Evolutionary conservation across 1,140 invertebrate species (phyloP).

Genomic region (Leguminivora glycinivorella): DNA sequence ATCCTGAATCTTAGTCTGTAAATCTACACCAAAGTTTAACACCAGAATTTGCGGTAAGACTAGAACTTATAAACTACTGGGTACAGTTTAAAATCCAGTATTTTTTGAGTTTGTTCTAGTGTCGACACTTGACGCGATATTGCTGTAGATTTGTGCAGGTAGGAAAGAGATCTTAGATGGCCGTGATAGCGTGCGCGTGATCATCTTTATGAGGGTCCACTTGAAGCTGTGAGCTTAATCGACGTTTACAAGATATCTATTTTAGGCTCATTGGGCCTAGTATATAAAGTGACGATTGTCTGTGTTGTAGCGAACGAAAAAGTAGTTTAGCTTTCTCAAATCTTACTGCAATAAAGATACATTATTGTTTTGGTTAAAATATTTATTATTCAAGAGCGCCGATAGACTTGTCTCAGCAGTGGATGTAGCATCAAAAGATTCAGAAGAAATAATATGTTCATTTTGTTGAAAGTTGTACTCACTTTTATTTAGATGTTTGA

Average conservation of each 20-base stretch:
- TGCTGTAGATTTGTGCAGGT: background rate
- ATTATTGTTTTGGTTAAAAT: no score
- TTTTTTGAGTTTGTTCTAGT: background rate
- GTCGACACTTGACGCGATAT: slow-evolving; percentile 4
- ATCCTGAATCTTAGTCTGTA: background rate
- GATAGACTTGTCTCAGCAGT: no score
- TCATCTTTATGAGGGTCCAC: background rate
- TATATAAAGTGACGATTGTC: no score
- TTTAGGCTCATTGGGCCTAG: background rate
- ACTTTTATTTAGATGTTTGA: no score
- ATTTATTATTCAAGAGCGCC: no score
- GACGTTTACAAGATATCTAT: background rate
- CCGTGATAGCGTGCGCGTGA: slow-evolving; percentile 3
- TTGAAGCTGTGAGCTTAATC: background rate
- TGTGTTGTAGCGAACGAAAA: no score
- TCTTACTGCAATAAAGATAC: no score
- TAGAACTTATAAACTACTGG: background rate
- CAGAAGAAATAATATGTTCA: no score
- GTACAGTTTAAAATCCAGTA: background rate
- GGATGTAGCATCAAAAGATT: no score
- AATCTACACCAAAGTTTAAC: background rate
- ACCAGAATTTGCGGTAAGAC: background rate
- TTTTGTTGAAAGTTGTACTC: no score
- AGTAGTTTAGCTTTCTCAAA: no score
- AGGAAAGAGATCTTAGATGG: slow-evolving; percentile 3